Percentiles rank a stretch among this genome's conserved stretches.
These are phyloP conservation scores for Mizuhopecten yessoensis DNA, from an alignment of 1,140 invertebrate genomes.

Conservation along the genomic window DNA sequence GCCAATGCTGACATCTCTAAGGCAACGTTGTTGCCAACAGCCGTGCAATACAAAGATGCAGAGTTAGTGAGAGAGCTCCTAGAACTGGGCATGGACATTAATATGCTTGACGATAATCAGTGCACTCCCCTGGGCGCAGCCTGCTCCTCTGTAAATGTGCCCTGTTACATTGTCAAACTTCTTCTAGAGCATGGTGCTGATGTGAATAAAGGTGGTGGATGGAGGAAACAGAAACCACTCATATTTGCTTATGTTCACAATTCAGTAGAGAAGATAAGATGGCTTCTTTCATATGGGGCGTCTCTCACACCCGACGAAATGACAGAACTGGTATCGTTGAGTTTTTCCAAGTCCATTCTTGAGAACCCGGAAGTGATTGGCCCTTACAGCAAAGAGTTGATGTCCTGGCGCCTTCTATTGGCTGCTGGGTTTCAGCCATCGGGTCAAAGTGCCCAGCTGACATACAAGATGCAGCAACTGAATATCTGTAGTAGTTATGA, in stretches of 20 bases:
- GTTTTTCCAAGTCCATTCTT: slow-evolving; percentile 77
- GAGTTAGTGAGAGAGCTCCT: slow-evolving; percentile 75
- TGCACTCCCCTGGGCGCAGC: slow-evolving; percentile 77
- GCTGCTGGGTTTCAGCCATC: slow-evolving; percentile 75
- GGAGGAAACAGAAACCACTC: slow-evolving; percentile 78
- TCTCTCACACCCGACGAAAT: slow-evolving; percentile 75
- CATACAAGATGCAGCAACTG: slow-evolving; percentile 74
- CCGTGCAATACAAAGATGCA: slow-evolving; percentile 74
- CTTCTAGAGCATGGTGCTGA: slow-evolving; percentile 78
- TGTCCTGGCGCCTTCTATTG: slow-evolving; percentile 76
- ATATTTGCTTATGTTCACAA: slow-evolving; percentile 80
- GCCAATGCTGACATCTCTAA: slow-evolving; percentile 73
- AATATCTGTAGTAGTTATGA: slow-evolving; percentile 78
- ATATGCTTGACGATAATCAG: slow-evolving; percentile 78
- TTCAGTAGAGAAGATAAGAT: slow-evolving; percentile 78
- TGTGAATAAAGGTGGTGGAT: slow-evolving; percentile 77
- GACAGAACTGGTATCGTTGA: slow-evolving; percentile 77
- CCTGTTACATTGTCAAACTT: slow-evolving; percentile 71
- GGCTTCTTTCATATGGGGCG: slow-evolving; percentile 78
- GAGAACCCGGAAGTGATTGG: slow-evolving; percentile 79
- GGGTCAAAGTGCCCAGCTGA: slow-evolving; percentile 64
- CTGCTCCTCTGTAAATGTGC: slow-evolving; percentile 72
- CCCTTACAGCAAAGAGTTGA: slow-evolving; percentile 74
- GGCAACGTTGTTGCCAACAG: slow-evolving; percentile 76
- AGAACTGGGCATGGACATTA: slow-evolving; percentile 78